phyloP scores from a whole-genome alignment of 1,140 invertebrate genomes.

The Anastrepha ludens region DNA sequence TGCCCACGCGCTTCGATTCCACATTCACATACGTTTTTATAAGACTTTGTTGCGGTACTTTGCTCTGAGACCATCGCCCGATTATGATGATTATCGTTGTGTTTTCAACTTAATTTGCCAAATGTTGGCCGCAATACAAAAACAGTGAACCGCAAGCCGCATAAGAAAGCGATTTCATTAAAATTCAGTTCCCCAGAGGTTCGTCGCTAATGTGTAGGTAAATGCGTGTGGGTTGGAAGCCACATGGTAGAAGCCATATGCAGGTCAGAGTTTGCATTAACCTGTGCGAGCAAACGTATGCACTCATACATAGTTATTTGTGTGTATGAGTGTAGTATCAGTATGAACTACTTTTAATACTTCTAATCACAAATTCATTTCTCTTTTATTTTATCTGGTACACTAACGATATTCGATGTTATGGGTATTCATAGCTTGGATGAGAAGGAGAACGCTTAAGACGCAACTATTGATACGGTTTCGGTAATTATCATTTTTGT shows the following conservation, averaged over 20 bases:
- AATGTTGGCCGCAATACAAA: constrained; percentile 4
- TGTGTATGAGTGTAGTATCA: background rate
- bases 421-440: background rate
- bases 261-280: constrained; percentile 47
- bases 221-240: background rate
- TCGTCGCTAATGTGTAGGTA: background rate
- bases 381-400: background rate
- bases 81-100: constrained; percentile 48
- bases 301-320: background rate
- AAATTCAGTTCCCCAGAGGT: constrained; percentile 37
- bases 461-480: background rate
- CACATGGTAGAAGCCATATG: constrained; percentile 31
- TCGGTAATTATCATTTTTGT: background rate
- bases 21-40: background rate
- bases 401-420: background rate
- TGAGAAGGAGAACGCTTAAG: background rate
- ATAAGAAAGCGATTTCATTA: constrained; percentile 10
- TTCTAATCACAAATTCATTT: background rate
- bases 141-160: background rate
- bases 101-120: constrained; percentile 40
- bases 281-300: background rate
- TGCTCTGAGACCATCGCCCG: background rate
- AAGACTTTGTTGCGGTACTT: background rate
- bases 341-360: background rate
- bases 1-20: background rate